A percentile compares a stretch with the other conserved stretches of the same genome.
These are phyloP conservation scores for Sebastes fasciatus DNA, from an alignment of 2,113 vertebrate genomes.

Conservation along the genomic window DNA sequence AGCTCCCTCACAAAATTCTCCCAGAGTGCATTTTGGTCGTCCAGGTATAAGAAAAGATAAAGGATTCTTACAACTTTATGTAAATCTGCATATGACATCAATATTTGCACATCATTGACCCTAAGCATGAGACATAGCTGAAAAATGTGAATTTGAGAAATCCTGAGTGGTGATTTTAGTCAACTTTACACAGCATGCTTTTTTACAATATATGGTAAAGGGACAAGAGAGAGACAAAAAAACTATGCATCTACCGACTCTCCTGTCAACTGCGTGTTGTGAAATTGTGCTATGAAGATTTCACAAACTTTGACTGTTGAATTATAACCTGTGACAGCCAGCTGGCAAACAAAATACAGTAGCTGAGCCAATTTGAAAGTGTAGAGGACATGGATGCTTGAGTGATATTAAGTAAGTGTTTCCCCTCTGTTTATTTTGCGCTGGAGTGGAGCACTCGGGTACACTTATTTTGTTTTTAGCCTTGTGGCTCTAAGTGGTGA, in stretches of 20 bases:
- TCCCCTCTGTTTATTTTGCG: conserved; percentile 4
- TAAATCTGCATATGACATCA: conserved; percentile 25
- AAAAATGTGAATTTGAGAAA: conserved; percentile 17
- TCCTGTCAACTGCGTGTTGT: conserved; percentile 8
- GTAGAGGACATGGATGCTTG: neutral
- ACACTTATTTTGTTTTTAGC: conserved; percentile 21
- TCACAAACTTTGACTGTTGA: conserved; percentile 6
- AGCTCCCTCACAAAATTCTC: conserved; percentile 16
- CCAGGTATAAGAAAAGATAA: conserved; percentile 39
- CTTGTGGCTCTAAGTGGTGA: neutral
- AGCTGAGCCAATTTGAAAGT: conserved; percentile 15
- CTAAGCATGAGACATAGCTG: neutral
- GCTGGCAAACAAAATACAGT: conserved; percentile 1
- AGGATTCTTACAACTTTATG: conserved; percentile 34
- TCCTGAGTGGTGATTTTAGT: conserved; percentile 8
- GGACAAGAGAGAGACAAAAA: neutral
- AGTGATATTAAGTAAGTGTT: conserved; percentile 13
- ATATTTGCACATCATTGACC: conserved; percentile 26
- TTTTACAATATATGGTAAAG: neutral
- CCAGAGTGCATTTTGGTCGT: conserved; percentile 13
- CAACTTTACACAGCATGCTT: neutral
- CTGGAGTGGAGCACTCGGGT: neutral
- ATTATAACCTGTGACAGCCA: conserved; percentile 18
- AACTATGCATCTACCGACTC: neutral
- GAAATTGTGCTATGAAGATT: conserved; percentile 11